Evolutionary conservation across 1,140 invertebrate species (phyloP).

Genomic region (Cryptotermes secundus): DNA sequence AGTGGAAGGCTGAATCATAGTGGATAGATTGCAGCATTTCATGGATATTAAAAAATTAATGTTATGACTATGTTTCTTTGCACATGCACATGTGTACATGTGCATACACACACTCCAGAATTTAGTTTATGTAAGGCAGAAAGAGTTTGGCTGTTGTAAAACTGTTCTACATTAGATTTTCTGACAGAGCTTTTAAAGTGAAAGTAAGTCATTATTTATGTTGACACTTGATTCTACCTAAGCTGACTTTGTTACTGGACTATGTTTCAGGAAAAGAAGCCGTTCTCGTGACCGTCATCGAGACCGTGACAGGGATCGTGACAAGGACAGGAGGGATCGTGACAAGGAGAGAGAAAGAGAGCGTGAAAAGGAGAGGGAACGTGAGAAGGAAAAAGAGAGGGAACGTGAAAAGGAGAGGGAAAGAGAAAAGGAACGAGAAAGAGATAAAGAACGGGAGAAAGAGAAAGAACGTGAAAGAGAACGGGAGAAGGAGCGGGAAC

Average conservation of each 20-base stretch:
- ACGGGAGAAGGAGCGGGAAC: constrained; percentile 43
- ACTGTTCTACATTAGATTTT: no score
- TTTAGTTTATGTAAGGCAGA: no score
- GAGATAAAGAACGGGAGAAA: constrained; percentile 49
- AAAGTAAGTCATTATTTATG: no score
- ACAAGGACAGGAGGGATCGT: constrained; percentile 31
- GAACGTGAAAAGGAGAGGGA: constrained; percentile 51
- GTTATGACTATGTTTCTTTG: no score
- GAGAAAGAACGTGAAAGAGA: constrained; percentile 51
- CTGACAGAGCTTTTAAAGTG: no score
- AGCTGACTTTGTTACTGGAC: constrained; percentile 11
- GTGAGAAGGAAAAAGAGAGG: constrained; percentile 46
- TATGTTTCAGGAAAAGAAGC: constrained; percentile 30
- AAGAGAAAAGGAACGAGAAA: constrained; percentile 47
- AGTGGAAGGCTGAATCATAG: no score
- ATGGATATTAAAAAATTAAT: no score
- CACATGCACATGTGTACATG: no score
- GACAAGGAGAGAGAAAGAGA: constrained; percentile 32
- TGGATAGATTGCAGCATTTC: no score
- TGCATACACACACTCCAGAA: no score
- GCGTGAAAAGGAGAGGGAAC: constrained; percentile 40
- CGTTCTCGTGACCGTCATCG: constrained; percentile 31
- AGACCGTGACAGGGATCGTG: constrained; percentile 30
- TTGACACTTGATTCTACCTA: no score
- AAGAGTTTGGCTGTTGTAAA: no score